These are phyloP conservation scores for Macrophya annulata DNA, from an alignment of 2,888 invertebrate genomes.

Conservation along the genomic window DNA sequence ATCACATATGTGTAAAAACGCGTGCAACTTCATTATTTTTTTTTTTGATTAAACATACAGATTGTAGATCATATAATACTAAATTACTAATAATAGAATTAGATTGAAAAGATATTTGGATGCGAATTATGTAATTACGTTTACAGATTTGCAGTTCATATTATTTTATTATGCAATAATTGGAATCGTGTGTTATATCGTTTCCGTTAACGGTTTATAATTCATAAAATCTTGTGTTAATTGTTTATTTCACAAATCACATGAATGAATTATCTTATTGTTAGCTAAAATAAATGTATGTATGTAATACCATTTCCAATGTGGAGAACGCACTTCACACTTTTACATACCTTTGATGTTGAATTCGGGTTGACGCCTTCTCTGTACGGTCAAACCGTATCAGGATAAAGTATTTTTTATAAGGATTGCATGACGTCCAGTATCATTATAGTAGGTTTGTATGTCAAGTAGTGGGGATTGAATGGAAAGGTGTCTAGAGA, in stretches of 20 bases:
- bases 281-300: neutral
- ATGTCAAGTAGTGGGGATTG: slow-evolving; percentile 22
- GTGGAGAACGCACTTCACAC: neutral
- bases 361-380: neutral
- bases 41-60: neutral
- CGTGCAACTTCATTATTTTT: neutral
- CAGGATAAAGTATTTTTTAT: neutral
- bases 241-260: neutral
- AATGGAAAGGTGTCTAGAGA: neutral
- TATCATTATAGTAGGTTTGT: neutral
- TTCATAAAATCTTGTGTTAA: neutral
- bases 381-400: slow-evolving; percentile 23
- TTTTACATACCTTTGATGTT: slow-evolving; percentile 34
- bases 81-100: neutral
- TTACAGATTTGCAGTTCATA: neutral
- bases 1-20: neutral
- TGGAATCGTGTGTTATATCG: neutral
- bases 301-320: neutral
- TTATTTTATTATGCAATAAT: neutral
- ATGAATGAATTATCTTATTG: neutral
- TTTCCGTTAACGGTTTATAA: neutral
- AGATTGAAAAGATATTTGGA: neutral
- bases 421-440: slow-evolving; percentile 27
- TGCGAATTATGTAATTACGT: neutral
- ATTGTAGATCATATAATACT: neutral